phyloP scores from a whole-genome alignment of 2,797 vertebrate species.

The Tachyglossus aculeatus region DNA sequence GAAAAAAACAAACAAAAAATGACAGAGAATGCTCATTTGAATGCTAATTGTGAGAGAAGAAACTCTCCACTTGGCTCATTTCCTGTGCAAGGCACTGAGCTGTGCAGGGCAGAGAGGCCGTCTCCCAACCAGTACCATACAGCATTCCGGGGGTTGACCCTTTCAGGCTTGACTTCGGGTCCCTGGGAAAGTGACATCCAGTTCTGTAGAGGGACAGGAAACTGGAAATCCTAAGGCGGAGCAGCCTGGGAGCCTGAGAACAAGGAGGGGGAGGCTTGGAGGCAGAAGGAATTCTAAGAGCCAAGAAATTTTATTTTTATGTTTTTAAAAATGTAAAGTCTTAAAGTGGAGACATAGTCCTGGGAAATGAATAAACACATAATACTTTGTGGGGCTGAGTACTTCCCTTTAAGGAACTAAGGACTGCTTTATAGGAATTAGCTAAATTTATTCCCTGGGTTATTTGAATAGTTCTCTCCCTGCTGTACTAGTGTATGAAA shows the following conservation, averaged over 20 bases:
- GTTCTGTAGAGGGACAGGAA: conserved; percentile 51
- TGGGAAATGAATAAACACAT: conserved; percentile 32
- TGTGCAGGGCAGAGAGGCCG: conserved; percentile 42
- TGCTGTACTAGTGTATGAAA: no score
- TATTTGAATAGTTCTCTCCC: no score
- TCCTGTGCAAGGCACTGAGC: conserved; percentile 65
- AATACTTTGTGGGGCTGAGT: conserved; percentile 37
- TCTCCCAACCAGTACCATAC: conserved; percentile 62
- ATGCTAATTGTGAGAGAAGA: conserved; percentile 60
- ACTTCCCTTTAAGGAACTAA: background rate
- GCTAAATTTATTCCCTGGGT: background rate
- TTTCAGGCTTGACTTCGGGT: conserved; percentile 51
- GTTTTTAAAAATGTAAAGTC: conserved; percentile 40
- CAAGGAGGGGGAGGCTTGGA: conserved; percentile 1
- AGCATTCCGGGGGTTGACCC: conserved; percentile 62
- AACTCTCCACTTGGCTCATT: conserved; percentile 52
- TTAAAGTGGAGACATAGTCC: conserved; percentile 18
- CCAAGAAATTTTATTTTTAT: conserved; percentile 43
- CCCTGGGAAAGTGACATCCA: conserved; percentile 60
- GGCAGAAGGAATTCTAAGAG: background rate
- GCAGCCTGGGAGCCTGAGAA: conserved; percentile 49
- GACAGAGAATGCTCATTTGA: no score
- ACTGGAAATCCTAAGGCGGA: conserved; percentile 56
- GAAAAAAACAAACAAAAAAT: no score
- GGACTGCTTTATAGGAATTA: background rate